These are phyloP conservation scores for Peromyscus melanophrys DNA, from an alignment of 2,797 vertebrate genomes.

Conservation along the genomic window DNA sequence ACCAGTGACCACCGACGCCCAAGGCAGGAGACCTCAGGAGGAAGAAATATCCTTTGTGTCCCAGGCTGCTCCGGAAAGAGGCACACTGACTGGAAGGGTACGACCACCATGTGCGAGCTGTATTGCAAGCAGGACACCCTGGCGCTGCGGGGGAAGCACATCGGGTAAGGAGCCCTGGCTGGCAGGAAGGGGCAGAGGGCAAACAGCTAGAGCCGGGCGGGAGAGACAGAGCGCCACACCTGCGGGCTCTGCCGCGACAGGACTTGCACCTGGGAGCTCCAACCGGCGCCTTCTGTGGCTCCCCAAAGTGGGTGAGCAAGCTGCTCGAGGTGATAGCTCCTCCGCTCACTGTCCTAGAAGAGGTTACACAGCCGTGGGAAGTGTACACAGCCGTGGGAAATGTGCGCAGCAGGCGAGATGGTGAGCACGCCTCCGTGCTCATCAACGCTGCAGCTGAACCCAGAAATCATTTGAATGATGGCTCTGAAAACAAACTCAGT, in stretches of 20 bases:
- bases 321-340: neutral
- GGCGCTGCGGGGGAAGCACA: slow-evolving; percentile 93
- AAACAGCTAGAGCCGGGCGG: neutral
- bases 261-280: neutral
- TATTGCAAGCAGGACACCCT: slow-evolving; percentile 94
- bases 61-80: too few relatives aligned
- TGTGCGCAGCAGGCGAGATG: neutral
- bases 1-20: slow-evolving; percentile 51
- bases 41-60: neutral
- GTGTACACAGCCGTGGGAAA: neutral
- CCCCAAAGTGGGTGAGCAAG: neutral
- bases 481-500: neutral
- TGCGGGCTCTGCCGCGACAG: neutral
- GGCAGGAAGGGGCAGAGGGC: rapidly evolving
- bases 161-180: slow-evolving; percentile 90
- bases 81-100: neutral
- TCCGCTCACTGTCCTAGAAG: neutral
- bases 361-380: neutral
- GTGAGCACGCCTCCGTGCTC: neutral
- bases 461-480: neutral
- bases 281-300: neutral
- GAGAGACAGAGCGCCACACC: neutral
- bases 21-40: neutral
- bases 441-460: neutral
- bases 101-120: slow-evolving; percentile 87